phyloP scores from a whole-genome alignment of 2,113 vertebrate genomes.

The Kobus ellipsiprymnus region DNA sequence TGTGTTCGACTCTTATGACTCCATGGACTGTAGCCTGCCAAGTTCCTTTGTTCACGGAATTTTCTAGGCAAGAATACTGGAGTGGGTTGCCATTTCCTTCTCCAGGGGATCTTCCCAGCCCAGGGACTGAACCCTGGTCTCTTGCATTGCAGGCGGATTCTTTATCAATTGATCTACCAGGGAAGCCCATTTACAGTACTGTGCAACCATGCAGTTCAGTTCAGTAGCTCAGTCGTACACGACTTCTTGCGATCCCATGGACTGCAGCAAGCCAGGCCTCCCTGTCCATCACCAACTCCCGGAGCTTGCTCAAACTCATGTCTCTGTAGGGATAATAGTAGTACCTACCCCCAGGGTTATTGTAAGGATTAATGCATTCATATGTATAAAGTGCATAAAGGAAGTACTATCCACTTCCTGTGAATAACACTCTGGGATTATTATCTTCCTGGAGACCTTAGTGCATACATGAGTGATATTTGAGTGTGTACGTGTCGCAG shows the following conservation, averaged over 20 bases:
- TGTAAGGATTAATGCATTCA: not conserved
- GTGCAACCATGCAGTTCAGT: not conserved
- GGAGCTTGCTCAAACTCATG: not conserved
- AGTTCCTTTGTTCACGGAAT: not conserved
- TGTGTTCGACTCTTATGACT: not conserved
- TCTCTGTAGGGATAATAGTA: not conserved
- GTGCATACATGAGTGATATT: not conserved
- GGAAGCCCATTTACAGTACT: not conserved
- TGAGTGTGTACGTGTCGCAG: not conserved
- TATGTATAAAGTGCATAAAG: not conserved
- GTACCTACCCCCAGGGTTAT: not conserved
- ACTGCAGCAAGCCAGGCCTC: not conserved
- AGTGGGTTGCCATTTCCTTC: not conserved
- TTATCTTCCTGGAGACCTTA: not conserved
- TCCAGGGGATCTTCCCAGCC: not conserved
- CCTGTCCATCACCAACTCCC: not conserved
- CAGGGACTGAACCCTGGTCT: not conserved
- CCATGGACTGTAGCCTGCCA: not conserved
- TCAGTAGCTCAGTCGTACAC: not conserved
- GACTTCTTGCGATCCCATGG: not conserved
- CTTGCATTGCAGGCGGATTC: accelerated
- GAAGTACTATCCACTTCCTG: not conserved
- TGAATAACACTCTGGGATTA: not conserved
- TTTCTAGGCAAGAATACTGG: not conserved
- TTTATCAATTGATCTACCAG: not conserved